Conservation (phyloP, 92 coral and sea anemone species). For the Phenganax marumi region DNA sequence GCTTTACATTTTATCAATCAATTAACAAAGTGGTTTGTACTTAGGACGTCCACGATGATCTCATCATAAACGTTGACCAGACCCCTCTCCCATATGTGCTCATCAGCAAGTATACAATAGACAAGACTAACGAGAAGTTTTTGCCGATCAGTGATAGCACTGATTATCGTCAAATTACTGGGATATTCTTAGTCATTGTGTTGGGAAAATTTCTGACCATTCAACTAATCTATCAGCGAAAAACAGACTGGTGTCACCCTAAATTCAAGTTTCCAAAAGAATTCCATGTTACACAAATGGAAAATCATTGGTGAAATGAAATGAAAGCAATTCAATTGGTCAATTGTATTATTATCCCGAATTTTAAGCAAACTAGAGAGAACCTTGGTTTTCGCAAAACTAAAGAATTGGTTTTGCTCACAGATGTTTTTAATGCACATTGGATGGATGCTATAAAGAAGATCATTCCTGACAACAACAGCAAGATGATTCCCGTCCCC, state of each 20-base stretch:
- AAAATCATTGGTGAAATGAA: constrained; percentile 55
- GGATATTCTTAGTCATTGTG: constrained; percentile 39
- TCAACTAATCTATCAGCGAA: constrained; percentile 52
- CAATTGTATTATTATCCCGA: constrained; percentile 40
- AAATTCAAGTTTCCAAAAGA: too few species aligned
- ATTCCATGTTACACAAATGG: too few species aligned
- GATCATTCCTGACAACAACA: constrained; percentile 43
- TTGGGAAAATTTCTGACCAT: constrained; percentile 48
- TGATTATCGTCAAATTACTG: constrained; percentile 56
- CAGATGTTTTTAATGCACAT: constrained; percentile 59
- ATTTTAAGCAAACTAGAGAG: constrained; percentile 46
- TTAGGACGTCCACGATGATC: not conserved
- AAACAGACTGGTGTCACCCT: too few species aligned
- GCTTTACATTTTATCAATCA: too few species aligned
- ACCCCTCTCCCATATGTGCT: too few species aligned
- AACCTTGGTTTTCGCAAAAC: constrained; percentile 35
- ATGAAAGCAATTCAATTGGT: constrained; percentile 40
- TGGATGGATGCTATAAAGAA: constrained; percentile 57
- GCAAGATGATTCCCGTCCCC: constrained; percentile 54
- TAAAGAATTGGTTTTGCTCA: constrained; percentile 50
- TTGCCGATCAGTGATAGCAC: too few species aligned
- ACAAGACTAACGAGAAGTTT: constrained; percentile 34
- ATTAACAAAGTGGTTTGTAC: constrained; percentile 4
- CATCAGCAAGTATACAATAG: constrained; percentile 54
- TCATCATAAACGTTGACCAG: constrained; percentile 47